Evolutionary conservation across 2,797 vertebrate species (phyloP), one percentile per base, ranked within the genome.

Genomic region (Platyrinchus mystaceus): DNA sequence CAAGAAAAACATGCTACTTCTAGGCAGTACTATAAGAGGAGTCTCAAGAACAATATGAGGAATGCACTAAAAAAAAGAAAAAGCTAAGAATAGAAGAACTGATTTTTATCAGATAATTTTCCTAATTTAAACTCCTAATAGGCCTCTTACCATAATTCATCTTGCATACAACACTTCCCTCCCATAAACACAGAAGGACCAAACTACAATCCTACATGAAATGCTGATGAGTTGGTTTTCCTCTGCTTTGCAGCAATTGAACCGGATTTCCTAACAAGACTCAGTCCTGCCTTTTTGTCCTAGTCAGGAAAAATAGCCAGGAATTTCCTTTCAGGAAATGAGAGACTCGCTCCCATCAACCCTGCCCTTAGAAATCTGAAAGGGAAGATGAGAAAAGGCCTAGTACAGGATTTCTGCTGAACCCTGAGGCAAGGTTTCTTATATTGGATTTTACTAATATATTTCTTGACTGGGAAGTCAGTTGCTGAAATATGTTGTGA

Each of bases 251-350:
- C 81, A 89, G 64, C 46, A 53, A 13, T 4, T 37, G 56, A 77
- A 70, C 56, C 2, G 11, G 77, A 96, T 91, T 95, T 95, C 90
- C 95, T 82, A 62, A 52, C 14, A 52, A 73, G 73, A 77, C 37
- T 71, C 44, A 73, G 30, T 89, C 74, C 41, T 78, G 68, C 22
- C 28, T 66, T 59, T 81, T 67, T 21, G 24, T 82, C 50, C 69
- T 14, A 11, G 26, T 74, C 68, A 69, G 73, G 62, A 93, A 52
- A 59, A 79, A 63, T 0, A 55, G 59, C 28, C 28, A 64, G 74
- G 91, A 91, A 90, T 89, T 96, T 96, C 93, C 96, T 79, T n/a
- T 76, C 77, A 88, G 95, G 93, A 96, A 93, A 89, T 68, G 36
- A 73, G 70, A 85, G 18, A 24, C 69, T 94, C 85, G 58, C 49